Evolutionary conservation across 2,113 vertebrate species (phyloP), one percentile per base, ranked within the genome.

Genomic region (Apteryx owenii): DNA sequence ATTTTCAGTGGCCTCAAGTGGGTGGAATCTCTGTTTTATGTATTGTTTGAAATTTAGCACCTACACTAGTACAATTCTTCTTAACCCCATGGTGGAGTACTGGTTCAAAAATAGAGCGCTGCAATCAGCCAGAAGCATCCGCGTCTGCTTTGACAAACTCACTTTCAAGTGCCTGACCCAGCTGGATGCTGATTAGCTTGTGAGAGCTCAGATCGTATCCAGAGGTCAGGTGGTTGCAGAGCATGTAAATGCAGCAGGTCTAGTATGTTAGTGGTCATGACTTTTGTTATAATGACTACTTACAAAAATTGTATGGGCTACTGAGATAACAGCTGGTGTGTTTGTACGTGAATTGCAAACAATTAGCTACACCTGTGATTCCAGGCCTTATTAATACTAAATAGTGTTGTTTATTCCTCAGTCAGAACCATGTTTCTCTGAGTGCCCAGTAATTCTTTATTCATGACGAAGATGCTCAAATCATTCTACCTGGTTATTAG

Each of bases 401-500:
- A 11, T 38, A 36, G 1, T 42, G 4, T 66, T 87, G 22, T 29
- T 5, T 73, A 0, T 61, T 38, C 23, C 2, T 7, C 0, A 0
- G 7, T 80, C 28, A 73, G 14, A 80, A 29, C 10, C 2, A 6
- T 1, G 2, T 60, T 28, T 54, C 38, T 61, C 2, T 71, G 42
- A 20, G 5, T 0, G 0, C 78, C 73, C 0, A 0, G 25, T 83
- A 68, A 19, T 51, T 72, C 7, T 51, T 80, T 77, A 9, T 75
- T 69, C 33, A 4, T 36, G 8, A 17, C 28, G 19, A 78, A 87
- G 40, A 38, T 10, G 9, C 18, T 73, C 9, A 81, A 33, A 36
- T 18, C 1, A 3, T 85, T 83, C 31, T 58, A 15, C 12, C 29
- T 80, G 9, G 5, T n/a, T 83, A 5, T n/a, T 50, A 68, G 60